Evolutionary conservation across 2,113 vertebrate genomes (phyloP), one percentile per base, ranked within the genome.

Genomic region (Helogale parvula): DNA sequence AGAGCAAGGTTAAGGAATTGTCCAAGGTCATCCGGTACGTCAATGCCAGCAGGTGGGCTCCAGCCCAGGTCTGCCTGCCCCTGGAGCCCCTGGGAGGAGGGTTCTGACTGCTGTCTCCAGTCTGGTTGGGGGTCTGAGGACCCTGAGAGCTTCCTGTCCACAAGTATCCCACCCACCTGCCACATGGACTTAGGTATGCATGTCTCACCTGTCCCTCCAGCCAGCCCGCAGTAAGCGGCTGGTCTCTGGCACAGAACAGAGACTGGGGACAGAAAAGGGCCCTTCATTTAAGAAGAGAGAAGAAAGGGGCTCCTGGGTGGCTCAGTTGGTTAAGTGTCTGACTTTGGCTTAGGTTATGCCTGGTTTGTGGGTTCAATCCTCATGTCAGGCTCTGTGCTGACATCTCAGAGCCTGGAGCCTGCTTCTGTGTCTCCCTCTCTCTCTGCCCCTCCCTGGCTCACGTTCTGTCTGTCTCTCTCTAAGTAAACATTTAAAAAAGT

Each of bases 141-240:
- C 31, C 35, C 7, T 7, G 21, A 35, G 41, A 35, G 14, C 50
- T 35, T 81, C 57, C 27, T 71, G 71, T 17, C 3, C 5, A 10
- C 0, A 10, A 33, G 16, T 2, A 63, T 71, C 45, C 65, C n/a
- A 52, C 25, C 33, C 15, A 19, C 87, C 38, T 38, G 82, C 35
- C 66, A 5, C 38, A 2, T 71, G 87, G 17, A n/a, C 12, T 29
- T 8, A 52, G 35, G 21, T 0, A 0, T 25, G 17, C 10, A 1
- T 5, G 52, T 29, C 68, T 74, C 52, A 41, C 13, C 50, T 27
- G 84, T n/a, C 31, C 29, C 66, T 35, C 60, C 16, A 17, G 33
- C 63, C 33, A 80, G 72, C 63, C 23, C 33, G 7, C 0, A 6
- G 63, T 9, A 23, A 54, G 29, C 17, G 41, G 52, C 1, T 0